Evolutionary conservation across 2,888 invertebrate species (phyloP).

Genomic region (Beris morrisii): DNA sequence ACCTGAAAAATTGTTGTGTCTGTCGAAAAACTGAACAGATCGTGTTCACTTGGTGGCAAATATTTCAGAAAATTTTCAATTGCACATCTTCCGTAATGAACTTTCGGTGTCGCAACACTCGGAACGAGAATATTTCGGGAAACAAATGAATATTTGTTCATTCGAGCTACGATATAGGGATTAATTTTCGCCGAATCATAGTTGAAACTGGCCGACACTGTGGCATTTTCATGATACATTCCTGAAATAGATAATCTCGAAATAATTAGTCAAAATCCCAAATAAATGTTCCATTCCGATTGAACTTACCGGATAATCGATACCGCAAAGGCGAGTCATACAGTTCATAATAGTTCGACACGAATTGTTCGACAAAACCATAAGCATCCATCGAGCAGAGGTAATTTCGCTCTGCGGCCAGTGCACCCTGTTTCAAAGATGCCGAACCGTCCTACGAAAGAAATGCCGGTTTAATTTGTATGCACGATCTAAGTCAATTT

Average conservation of each 20-base stretch:
- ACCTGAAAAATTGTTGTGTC: slow-evolving; percentile 33
- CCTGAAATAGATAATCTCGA: slow-evolving; percentile 23
- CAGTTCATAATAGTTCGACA: slow-evolving; percentile 30
- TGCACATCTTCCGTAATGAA: slow-evolving; percentile 24
- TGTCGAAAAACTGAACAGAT: slow-evolving; percentile 37
- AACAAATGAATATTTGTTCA: slow-evolving; percentile 15
- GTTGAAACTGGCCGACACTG: slow-evolving; percentile 34
- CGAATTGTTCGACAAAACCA: slow-evolving; percentile 39
- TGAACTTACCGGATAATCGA: slow-evolving; percentile 30
- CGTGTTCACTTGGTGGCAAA: slow-evolving; percentile 37
- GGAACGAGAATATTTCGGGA: slow-evolving; percentile 6
- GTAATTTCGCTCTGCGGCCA: slow-evolving; percentile 35
- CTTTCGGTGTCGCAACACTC: slow-evolving; percentile 1
- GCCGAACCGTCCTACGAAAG: slow-evolving; percentile 34
- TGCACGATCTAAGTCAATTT: background rate
- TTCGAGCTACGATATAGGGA: background rate
- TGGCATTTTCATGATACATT: slow-evolving; percentile 35
- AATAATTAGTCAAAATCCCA: background rate
- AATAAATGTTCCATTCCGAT: background rate
- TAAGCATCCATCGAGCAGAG: slow-evolving; percentile 37
- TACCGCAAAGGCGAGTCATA: slow-evolving; percentile 36
- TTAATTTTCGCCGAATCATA: slow-evolving; percentile 26
- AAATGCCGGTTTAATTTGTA: background rate
- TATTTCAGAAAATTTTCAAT: slow-evolving; percentile 29
- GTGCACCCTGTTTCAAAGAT: slow-evolving; percentile 6